Conservation (phyloP, 2,113 vertebrate species). For the Malaclemys terrapin region DNA sequence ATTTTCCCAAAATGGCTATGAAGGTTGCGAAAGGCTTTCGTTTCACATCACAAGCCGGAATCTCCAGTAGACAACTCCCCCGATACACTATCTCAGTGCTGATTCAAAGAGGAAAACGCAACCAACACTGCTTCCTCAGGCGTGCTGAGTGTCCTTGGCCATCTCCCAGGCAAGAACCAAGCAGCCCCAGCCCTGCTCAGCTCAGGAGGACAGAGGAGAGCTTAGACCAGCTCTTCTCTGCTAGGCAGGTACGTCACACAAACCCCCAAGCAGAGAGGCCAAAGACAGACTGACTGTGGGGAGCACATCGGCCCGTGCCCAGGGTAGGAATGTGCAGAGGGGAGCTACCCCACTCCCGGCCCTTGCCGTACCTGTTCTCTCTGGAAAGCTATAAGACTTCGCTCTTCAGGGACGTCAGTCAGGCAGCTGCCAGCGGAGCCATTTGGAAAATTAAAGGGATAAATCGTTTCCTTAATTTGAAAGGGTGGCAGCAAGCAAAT, state of each 20-base stretch:
- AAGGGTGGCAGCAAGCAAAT: conserved; percentile 71
- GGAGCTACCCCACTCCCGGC: not conserved
- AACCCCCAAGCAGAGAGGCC: not conserved
- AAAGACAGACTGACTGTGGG: not conserved
- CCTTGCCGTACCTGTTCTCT: not conserved
- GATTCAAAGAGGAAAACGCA: not conserved
- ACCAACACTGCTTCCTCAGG: no score
- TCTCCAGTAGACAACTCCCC: not conserved
- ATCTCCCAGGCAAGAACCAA: no score
- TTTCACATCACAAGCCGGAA: not conserved
- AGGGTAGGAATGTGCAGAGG: not conserved
- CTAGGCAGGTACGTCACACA: no score
- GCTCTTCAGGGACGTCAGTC: conserved; percentile 27
- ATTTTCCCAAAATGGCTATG: not conserved
- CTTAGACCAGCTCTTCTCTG: no score
- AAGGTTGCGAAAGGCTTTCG: not conserved
- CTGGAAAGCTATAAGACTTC: not conserved
- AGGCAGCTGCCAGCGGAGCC: conserved; percentile 43
- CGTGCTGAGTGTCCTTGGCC: no score
- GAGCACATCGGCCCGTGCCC: not conserved
- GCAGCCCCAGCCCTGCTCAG: no score
- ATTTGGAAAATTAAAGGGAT: conserved; percentile 78
- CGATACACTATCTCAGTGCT: not conserved
- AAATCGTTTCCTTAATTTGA: conserved; percentile 73
- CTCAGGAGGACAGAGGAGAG: no score